These are phyloP conservation scores for Oncorhynchus masou DNA, from an alignment of 2,113 vertebrate species.

Conservation along the genomic window DNA sequence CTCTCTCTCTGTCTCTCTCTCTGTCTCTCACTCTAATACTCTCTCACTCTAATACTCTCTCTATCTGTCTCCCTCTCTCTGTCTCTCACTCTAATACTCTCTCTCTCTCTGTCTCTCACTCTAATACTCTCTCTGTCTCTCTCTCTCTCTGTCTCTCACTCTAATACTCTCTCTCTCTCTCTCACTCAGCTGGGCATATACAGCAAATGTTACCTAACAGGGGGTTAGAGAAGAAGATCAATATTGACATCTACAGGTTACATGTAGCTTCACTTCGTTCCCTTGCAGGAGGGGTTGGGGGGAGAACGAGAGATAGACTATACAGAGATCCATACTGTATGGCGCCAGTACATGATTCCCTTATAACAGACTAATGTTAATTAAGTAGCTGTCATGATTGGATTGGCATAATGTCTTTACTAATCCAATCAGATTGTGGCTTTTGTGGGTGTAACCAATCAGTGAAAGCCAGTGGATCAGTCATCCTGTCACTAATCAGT, in stretches of 20 bases:
- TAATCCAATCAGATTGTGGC: not conserved
- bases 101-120: too few relatives aligned
- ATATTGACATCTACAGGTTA: constrained; percentile 28
- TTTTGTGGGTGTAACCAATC: not conserved
- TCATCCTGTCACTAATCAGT: not conserved
- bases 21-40: too few relatives aligned
- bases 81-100: not conserved
- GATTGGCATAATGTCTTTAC: not conserved
- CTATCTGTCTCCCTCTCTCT: too few relatives aligned
- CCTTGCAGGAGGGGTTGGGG: not conserved
- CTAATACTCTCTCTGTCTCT: too few relatives aligned
- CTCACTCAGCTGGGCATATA: not conserved
- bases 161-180: not conserved
- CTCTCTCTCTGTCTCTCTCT: not conserved
- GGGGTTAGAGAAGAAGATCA: constrained; percentile 18
- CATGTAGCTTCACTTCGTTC: constrained; percentile 24
- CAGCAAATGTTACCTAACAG: not conserved
- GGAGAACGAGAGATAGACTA: too few relatives aligned
- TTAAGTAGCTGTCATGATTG: not conserved
- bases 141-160: not conserved
- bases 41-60: too few relatives aligned
- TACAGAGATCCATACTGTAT: not conserved
- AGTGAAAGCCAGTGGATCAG: not conserved
- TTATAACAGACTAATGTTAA: not conserved
- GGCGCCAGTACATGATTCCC: not conserved